phyloP scores from a whole-genome alignment of 1,140 invertebrate genomes.

The Drosophila guanche region DNA sequence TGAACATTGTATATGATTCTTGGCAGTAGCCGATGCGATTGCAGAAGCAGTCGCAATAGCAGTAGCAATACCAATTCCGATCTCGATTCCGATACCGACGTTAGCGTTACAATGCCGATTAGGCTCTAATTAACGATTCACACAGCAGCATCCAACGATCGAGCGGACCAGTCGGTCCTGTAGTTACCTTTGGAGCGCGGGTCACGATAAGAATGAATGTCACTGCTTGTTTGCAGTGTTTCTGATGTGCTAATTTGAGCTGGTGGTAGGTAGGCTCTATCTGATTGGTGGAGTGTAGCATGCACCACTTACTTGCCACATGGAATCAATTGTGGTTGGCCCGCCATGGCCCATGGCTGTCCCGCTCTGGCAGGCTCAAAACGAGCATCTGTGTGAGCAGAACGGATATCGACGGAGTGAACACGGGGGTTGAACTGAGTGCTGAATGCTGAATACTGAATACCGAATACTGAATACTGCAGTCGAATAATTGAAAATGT shows the following conservation, averaged over 20 bases:
- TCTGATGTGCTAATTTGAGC: constrained; percentile 3
- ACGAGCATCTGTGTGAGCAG: too few relatives aligned
- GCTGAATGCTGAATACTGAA: too few relatives aligned
- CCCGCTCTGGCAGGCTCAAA: too few relatives aligned
- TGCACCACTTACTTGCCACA: constrained; percentile 22
- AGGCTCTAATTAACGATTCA: background rate
- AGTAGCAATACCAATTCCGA: background rate
- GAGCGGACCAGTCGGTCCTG: too few relatives aligned
- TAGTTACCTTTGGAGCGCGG: constrained; percentile 33
- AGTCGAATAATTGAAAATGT: too few relatives aligned
- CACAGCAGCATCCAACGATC: constrained; percentile 17
- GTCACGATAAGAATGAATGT: constrained; percentile 36
- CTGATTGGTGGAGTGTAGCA: constrained; percentile 43
- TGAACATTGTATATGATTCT: background rate
- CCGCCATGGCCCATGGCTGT: background rate
- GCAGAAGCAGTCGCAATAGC: too few relatives aligned
- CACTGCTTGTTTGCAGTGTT: constrained; percentile 21
- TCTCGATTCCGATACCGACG: background rate
- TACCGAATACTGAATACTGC: too few relatives aligned
- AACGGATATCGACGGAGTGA: too few relatives aligned
- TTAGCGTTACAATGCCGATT: too few relatives aligned
- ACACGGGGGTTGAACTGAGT: too few relatives aligned
- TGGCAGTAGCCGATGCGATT: too few relatives aligned
- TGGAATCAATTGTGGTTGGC: constrained; percentile 46
- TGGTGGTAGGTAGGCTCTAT: constrained; percentile 12